phyloP scores from a whole-genome alignment of 2,797 vertebrate genomes.

The Spinibarbus caldwelli region DNA sequence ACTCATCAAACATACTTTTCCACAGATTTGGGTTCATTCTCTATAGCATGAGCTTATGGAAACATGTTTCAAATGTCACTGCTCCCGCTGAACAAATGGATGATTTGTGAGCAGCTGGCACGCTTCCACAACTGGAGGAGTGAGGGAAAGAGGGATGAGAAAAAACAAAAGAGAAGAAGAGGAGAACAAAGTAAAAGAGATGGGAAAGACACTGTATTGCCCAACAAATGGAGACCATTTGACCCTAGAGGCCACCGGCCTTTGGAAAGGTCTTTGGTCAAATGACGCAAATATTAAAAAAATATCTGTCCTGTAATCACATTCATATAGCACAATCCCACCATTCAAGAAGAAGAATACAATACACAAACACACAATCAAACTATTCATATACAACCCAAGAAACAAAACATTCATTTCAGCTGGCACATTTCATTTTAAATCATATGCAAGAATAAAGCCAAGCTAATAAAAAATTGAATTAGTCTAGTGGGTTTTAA shows the following conservation, averaged over 20 bases:
- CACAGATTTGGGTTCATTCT: constrained; percentile 62
- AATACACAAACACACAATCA: constrained; percentile 48
- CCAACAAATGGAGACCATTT: constrained; percentile 32
- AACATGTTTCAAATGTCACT: constrained; percentile 76
- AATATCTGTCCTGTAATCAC: constrained; percentile 31
- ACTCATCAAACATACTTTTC: constrained; percentile 41
- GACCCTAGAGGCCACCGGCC: constrained; percentile 37
- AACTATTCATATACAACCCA: constrained; percentile 36
- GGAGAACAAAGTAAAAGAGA: constrained; percentile 29
- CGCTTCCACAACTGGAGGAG: constrained; percentile 50
- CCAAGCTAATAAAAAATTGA: neutral
- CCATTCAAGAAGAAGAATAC: constrained; percentile 25
- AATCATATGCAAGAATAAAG: neutral
- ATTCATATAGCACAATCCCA: constrained; percentile 43
- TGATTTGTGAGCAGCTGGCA: constrained; percentile 70
- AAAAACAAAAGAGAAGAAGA: constrained; percentile 11
- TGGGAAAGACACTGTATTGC: constrained; percentile 27
- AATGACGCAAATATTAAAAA: constrained; percentile 2
- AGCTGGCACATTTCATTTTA: neutral
- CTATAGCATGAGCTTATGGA: constrained; percentile 71
- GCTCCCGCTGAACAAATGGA: constrained; percentile 68
- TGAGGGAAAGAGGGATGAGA: constrained; percentile 42
- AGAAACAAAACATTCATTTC: constrained; percentile 29
- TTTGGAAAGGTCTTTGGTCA: constrained; percentile 47
- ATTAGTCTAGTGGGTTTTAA: neutral